A percentile compares a stretch with the other conserved stretches of the same genome.
These are phyloP conservation scores for Lagria hirta DNA, from an alignment of 2,888 invertebrate species.

Conservation along the genomic window DNA sequence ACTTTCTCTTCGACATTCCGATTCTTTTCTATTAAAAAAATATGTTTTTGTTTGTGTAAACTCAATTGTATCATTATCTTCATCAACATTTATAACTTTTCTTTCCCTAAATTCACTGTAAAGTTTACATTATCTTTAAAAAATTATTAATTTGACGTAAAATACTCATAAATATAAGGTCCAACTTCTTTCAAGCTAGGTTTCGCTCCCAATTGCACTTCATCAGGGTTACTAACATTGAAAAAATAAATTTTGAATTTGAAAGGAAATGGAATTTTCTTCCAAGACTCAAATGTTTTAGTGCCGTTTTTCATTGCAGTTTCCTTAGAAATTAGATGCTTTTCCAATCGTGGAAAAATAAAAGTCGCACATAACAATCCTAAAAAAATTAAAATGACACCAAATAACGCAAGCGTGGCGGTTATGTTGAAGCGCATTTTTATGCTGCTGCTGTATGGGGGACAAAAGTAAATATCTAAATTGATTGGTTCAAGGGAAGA, in stretches of 20 bases:
- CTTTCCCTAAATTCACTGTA: slow-evolving; percentile 38
- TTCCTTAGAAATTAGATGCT: slow-evolving; percentile 50
- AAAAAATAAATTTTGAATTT: slow-evolving; percentile 60
- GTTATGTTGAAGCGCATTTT: too few relatives aligned
- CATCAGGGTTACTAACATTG: slow-evolving; percentile 64
- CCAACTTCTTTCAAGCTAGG: slow-evolving; percentile 62
- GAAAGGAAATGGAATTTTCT: slow-evolving; percentile 60
- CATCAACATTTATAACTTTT: slow-evolving; percentile 38
- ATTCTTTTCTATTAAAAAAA: slow-evolving; percentile 58
- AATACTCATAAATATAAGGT: slow-evolving; percentile 65
- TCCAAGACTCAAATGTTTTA: slow-evolving; percentile 61
- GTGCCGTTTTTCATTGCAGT: slow-evolving; percentile 61
- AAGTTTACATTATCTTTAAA: slow-evolving; percentile 1
- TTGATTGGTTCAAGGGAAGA: too few relatives aligned
- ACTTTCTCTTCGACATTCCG: slow-evolving; percentile 54
- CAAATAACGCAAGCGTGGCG: too few relatives aligned
- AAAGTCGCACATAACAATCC: slow-evolving; percentile 7
- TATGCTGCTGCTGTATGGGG: too few relatives aligned
- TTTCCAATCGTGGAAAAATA: slow-evolving; percentile 16
- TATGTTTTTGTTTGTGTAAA: slow-evolving; percentile 59
- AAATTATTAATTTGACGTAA: not conserved
- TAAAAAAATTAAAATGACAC: too few relatives aligned
- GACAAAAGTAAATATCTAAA: too few relatives aligned
- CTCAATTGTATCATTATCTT: slow-evolving; percentile 60
- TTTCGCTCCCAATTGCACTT: slow-evolving; percentile 57